Percentiles rank a stretch among this genome's conserved stretches.
phyloP scores from a whole-genome alignment of 2,797 vertebrate genomes.

The Platalea minor region DNA sequence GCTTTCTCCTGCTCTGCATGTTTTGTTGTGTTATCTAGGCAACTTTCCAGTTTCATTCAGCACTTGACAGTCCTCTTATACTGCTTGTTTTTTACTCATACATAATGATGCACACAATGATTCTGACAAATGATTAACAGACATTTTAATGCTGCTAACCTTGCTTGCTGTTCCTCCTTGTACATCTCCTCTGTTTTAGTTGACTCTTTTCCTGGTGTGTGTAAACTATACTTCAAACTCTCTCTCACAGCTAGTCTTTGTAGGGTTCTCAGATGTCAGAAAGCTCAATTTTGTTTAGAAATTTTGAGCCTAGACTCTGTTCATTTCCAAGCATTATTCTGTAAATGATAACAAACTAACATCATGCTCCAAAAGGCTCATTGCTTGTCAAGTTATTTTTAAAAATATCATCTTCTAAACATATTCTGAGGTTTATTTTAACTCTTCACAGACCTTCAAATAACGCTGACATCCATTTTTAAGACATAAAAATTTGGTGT shows the following conservation, averaged over 20 bases:
- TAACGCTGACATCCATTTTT: not conserved
- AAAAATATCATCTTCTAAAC: not conserved
- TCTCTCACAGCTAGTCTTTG: not conserved
- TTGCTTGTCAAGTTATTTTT: not conserved
- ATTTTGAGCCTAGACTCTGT: not conserved
- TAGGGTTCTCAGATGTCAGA: not conserved
- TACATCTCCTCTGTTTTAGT: not conserved
- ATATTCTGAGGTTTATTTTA: not conserved
- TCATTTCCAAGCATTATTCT: not conserved
- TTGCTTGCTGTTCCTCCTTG: not conserved
- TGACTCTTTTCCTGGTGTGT: not conserved
- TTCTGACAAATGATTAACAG: not conserved
- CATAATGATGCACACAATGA: not conserved
- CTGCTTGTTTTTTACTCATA: not conserved
- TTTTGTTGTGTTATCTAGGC: not conserved
- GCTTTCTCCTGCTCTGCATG: not conserved
- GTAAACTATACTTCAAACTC: not conserved
- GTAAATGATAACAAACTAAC: not conserved
- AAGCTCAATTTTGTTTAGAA: not conserved
- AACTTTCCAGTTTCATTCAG: not conserved
- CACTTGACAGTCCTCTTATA: not conserved
- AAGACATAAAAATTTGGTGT: not conserved
- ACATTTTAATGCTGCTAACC: not conserved
- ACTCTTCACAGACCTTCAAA: not conserved
- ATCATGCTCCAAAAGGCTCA: not conserved